Base-by-base conservation (phyloP, 2,797 vertebrate genomes). In the Rhynchotus rufescens region DNA sequence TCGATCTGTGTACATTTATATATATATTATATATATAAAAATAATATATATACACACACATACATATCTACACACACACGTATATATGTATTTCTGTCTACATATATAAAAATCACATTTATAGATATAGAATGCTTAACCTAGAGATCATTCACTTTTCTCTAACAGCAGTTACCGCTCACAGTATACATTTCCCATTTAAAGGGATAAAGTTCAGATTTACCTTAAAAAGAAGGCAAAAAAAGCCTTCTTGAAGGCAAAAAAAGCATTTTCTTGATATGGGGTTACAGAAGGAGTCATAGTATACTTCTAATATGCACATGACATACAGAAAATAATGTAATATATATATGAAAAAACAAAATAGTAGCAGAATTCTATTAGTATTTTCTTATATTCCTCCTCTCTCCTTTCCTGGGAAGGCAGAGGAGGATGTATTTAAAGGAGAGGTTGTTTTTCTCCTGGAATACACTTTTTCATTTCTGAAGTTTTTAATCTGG, bases 61-160 rank as follows among this genome's bases (percentile, higher is more conserved):
- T 15, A 28, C 5, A 52, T 52, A 52, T 52, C 28, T 28, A 52
- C 15, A 52, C 15, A 52, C 25, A 52, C 25, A 52, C 26, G 12
- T 51, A 51, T 51, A 25, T 51, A 40, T 40, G 40, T 40, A 40
- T 40, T 40, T 40, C 12, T 40, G 14, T 40, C 40, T 40, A 25
- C 26, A 52, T 52, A 52, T 28, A 52, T 15, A 52, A 54, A 54
- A 28, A 54, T 9, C 11, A 25, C 42, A 89, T 75, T 93, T 80
- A 80, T 61, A 42, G 71, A 83, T 49, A 84, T 65, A 89, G 96
- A 95, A 96, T 93, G 23, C 30, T 90, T 91, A 92, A 94, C 28
- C 26, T 86, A 62, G 26, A 6, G 3, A 76, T 72, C 26, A 75
- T 77, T 92, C 77, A n/a, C 23, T 94, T 90, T 80, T 91, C 40